Conservation (phyloP, 2,888 invertebrate species). For the Clusia tigrina region DNA sequence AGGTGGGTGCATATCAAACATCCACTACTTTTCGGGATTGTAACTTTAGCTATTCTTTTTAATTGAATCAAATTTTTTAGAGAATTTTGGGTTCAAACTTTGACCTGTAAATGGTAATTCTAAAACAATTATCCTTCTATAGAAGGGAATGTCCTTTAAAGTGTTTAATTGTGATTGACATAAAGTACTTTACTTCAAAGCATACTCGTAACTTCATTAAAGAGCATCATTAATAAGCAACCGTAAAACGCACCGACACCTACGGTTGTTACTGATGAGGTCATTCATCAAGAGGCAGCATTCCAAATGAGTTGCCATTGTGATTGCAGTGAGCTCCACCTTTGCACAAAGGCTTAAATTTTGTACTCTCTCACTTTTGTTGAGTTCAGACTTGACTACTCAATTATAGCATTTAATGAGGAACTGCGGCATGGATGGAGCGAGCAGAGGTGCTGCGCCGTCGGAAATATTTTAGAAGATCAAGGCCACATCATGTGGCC, state of each 20-base stretch:
- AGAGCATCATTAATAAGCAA: constrained; percentile 24
- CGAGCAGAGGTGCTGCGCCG: neutral
- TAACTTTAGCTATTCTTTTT: no score
- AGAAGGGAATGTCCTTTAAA: no score
- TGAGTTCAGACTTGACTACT: constrained; percentile 4
- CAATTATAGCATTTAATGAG: constrained; percentile 1
- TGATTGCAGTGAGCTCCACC: constrained; percentile 21
- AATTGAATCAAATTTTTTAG: no score
- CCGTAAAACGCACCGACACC: constrained; percentile 46
- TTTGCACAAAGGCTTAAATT: neutral
- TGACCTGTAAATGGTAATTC: neutral
- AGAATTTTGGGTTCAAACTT: no score
- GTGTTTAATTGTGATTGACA: neutral
- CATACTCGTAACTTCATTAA: constrained; percentile 29
- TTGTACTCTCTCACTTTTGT: neutral
- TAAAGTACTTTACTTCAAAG: no score
- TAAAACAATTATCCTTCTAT: no score
- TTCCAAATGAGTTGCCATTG: constrained; percentile 58
- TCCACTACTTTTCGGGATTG: neutral
- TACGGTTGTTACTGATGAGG: constrained; percentile 61
- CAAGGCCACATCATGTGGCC: neutral
- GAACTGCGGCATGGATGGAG: neutral
- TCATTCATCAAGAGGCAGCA: constrained; percentile 56
- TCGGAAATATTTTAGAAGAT: neutral
- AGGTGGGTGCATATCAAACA: no score